These are phyloP conservation scores for Hirundichthys speculiger DNA, from an alignment of 2,113 vertebrate species.

Conservation along the genomic window DNA sequence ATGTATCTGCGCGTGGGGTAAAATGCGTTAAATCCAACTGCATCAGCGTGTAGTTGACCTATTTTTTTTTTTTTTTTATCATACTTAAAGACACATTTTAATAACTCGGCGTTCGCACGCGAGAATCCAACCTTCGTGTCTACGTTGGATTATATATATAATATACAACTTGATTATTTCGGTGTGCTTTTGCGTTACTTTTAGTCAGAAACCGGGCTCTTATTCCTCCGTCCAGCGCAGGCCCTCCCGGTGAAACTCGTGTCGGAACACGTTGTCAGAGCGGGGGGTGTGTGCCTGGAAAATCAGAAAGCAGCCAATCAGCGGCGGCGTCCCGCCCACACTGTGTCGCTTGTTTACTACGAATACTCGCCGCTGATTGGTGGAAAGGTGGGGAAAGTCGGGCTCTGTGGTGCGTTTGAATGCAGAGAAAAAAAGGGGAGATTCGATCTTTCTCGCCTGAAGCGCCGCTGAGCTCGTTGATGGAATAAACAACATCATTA, in stretches of 20 bases:
- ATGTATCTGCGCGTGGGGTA: too few relatives aligned
- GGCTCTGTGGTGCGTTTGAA: conserved; percentile 54
- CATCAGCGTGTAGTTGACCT: too few relatives aligned
- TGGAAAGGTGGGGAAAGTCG: conserved; percentile 37
- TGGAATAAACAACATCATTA: too few relatives aligned
- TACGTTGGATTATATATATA: accelerated
- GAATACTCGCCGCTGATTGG: conserved; percentile 59
- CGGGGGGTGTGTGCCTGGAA: conserved; percentile 69
- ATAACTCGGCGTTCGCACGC: not conserved
- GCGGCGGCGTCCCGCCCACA: conserved; percentile 44
- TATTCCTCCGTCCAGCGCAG: conserved; percentile 18
- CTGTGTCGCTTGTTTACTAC: conserved; percentile 77
- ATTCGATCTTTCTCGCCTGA: not conserved
- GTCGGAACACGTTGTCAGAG: conserved; percentile 79
- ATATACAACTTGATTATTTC: not conserved
- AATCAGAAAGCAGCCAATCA: conserved; percentile 67
- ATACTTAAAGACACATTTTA: too few relatives aligned
- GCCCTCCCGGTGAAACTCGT: conserved; percentile 75
- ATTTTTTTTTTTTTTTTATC: not conserved
- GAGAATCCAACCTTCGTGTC: accelerated
- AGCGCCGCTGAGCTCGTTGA: not conserved
- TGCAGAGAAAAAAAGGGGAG: conserved; percentile 4
- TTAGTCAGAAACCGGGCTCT: not conserved
- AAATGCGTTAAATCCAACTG: too few relatives aligned
- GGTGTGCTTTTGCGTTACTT: not conserved